Conservation (phyloP, 2,888 invertebrate genomes). For the Drosophila nigricruria region DNA sequence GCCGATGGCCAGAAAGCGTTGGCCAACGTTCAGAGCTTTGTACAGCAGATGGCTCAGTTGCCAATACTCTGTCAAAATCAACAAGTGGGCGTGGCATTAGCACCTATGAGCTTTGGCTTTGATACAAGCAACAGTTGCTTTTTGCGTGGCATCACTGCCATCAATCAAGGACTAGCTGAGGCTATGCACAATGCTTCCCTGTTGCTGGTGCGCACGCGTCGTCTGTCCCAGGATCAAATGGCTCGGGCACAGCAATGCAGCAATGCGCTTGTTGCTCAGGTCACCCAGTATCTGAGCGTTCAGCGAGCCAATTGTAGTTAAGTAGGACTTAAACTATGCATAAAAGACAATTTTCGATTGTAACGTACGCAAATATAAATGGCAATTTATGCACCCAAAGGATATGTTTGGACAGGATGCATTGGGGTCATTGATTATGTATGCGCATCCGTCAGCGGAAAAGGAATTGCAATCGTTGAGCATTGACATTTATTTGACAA, state of each 20-base stretch:
- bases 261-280: conserved; percentile 50
- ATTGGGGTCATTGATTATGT: conserved; percentile 61
- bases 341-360: conserved; percentile 11
- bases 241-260: conserved; percentile 57
- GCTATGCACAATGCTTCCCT: conserved; percentile 66
- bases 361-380: conserved; percentile 39
- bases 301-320: conserved; percentile 58
- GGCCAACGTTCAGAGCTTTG: conserved; percentile 46
- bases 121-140: conserved; percentile 61
- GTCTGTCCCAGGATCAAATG: conserved; percentile 51
- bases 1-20: conserved; percentile 47
- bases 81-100: conserved; percentile 20
- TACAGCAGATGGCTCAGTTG: conserved; percentile 65
- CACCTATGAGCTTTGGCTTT: conserved; percentile 36
- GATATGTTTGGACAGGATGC: conserved; percentile 55
- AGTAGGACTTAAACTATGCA: conserved; percentile 9
- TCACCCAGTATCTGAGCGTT: conserved; percentile 39
- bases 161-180: conserved; percentile 67
- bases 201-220: conserved; percentile 61
- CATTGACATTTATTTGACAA: conserved; percentile 83
- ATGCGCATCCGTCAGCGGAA: conserved; percentile 55
- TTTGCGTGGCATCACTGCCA: conserved; percentile 56
- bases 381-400: conserved; percentile 72
- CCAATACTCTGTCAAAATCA: conserved; percentile 54
- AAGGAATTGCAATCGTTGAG: conserved; percentile 23